These are phyloP conservation scores for Anthophora plumipes DNA, from an alignment of 2,888 invertebrate genomes.

Conservation along the genomic window DNA sequence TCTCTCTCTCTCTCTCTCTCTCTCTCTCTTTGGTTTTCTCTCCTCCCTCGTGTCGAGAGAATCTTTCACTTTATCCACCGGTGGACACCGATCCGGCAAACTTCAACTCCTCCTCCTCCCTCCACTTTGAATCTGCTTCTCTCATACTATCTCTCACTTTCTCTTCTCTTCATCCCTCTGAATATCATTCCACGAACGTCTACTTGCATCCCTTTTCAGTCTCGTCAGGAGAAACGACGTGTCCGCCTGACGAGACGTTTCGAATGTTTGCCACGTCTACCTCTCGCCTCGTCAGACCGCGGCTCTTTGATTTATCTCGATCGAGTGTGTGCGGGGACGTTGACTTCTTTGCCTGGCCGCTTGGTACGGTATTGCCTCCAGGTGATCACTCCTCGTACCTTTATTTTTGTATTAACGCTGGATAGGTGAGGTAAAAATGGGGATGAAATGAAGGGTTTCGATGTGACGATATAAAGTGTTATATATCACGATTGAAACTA, in stretches of 20 bases:
- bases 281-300: constrained; percentile 54
- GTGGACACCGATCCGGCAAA: constrained; percentile 81
- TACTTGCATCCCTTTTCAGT: constrained; percentile 67
- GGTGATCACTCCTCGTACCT: constrained; percentile 14
- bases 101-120: constrained; percentile 15
- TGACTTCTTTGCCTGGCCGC: constrained; percentile 44
- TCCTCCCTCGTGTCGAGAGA: constrained; percentile 70
- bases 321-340: constrained; percentile 45
- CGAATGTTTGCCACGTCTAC: constrained; percentile 65
- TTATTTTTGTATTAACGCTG: background rate
- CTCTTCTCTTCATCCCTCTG: constrained; percentile 71
- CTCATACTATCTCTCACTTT: constrained; percentile 1
- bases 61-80: constrained; percentile 83
- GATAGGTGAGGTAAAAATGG: background rate
- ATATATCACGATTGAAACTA: background rate
- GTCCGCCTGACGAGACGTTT: constrained; percentile 58
- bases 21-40: constrained; percentile 41
- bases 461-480: background rate
- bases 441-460: too few species aligned
- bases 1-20: constrained; percentile 27
- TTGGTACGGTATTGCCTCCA: constrained; percentile 20
- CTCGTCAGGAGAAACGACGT: constrained; percentile 61
- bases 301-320: constrained; percentile 60
- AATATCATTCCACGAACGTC: constrained; percentile 79
- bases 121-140: background rate